Conservation (phyloP, 2,888 invertebrate genomes). For the Thera britannica region DNA sequence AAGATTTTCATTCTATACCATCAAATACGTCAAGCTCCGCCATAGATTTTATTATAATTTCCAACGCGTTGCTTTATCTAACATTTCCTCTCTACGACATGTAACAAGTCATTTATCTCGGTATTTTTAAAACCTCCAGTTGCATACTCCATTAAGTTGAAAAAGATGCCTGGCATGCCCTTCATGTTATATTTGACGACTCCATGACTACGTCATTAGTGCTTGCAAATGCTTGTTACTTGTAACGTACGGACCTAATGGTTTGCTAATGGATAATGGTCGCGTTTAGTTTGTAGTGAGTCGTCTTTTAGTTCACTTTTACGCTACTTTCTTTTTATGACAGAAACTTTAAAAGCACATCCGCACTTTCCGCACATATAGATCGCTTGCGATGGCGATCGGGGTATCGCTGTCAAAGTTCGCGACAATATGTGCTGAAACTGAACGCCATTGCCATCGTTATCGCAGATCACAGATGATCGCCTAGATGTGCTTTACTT, state of each 20-base stretch:
- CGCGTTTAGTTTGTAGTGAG: slow-evolving; percentile 4
- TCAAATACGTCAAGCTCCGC: too few relatives aligned
- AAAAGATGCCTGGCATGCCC: background rate
- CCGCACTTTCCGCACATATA: too few relatives aligned
- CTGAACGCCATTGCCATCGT: too few relatives aligned
- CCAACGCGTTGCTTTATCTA: too few relatives aligned
- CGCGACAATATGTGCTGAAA: too few relatives aligned
- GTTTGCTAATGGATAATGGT: slow-evolving; percentile 20
- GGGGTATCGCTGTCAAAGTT: too few relatives aligned
- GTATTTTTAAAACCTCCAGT: background rate
- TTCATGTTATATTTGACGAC: slow-evolving; percentile 17
- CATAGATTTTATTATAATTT: too few relatives aligned
- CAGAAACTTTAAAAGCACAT: background rate
- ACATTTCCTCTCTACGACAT: too few relatives aligned
- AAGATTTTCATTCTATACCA: too few relatives aligned
- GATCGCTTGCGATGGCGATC: too few relatives aligned
- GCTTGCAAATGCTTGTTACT: slow-evolving; percentile 5
- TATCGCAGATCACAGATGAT: too few relatives aligned
- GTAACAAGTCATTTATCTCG: background rate
- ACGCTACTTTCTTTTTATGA: background rate
- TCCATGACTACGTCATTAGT: slow-evolving; percentile 23
- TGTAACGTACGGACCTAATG: slow-evolving; percentile 24
- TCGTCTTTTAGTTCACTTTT: slow-evolving; percentile 7
- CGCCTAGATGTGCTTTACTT: background rate
- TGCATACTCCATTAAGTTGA: background rate